These are phyloP conservation scores for Argyrosomus japonicus DNA, from an alignment of 2,113 vertebrate species.

Conservation along the genomic window DNA sequence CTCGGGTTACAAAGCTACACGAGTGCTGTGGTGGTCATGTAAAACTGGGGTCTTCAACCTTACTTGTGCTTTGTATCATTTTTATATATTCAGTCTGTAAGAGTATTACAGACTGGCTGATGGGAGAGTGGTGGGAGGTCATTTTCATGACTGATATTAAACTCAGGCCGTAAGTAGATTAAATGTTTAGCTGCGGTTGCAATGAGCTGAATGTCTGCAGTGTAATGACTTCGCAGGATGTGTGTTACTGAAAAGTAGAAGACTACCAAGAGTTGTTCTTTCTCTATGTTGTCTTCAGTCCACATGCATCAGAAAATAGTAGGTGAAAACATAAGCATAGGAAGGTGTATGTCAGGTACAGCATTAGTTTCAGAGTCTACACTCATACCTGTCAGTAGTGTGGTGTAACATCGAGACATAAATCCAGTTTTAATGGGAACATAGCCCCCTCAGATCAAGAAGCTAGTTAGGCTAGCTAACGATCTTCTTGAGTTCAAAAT, in stretches of 20 bases:
- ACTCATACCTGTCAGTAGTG: too few relatives aligned
- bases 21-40: background rate
- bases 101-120: conserved; percentile 4
- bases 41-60: background rate
- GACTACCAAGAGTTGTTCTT: background rate
- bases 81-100: background rate
- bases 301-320: too few relatives aligned
- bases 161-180: background rate
- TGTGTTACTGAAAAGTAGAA: background rate
- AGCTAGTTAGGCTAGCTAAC: too few relatives aligned
- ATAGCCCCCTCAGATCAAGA: too few relatives aligned
- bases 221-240: background rate
- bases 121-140: background rate
- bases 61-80: background rate
- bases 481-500: too few relatives aligned
- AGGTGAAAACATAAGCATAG: too few relatives aligned
- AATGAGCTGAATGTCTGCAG: background rate
- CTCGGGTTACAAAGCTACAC: background rate
- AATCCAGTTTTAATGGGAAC: too few relatives aligned
- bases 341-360: too few relatives aligned
- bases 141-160: conserved; percentile 4
- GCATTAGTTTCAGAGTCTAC: too few relatives aligned
- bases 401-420: too few relatives aligned
- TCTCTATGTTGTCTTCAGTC: too few relatives aligned
- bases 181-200: background rate